Evolutionary conservation across 2,888 invertebrate genomes (phyloP), one percentile per base, ranked within the genome.

Genomic region (Phasia obesa): DNA sequence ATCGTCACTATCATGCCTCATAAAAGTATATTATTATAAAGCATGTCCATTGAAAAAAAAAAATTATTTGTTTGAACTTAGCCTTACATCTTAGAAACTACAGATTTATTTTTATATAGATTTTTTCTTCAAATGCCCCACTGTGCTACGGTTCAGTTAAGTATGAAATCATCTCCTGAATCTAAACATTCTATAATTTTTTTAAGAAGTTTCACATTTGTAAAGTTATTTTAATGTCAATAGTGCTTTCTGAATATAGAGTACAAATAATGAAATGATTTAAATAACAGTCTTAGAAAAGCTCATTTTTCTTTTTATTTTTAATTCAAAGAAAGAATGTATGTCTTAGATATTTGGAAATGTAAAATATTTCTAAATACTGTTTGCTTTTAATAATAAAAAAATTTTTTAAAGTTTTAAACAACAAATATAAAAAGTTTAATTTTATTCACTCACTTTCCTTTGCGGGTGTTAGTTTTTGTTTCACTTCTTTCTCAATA

Each of bases 241-340:
- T 35, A 35, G 2, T 5, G 3, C 35, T 11, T 11, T 35, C 11
- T 27, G 42, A 51, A 78, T 78, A 59, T 75, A 35, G 47, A 74
- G 51, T 73, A 67, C 55, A 73, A 49, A 57, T 77, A 77, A 67
- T 62, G 55, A 81, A 47, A 6, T n/a, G 21, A 59, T 76, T 44
- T 19, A 47, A 71, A 59, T 65, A 62, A 60, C n/a, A 6, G 19
- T 57, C 21, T 17, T 4, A 27, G 9, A 4, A 31, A 47, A 38
- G 15, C 19, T 64, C 19, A 47, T 25, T 62, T 62, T 31, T n/a
- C 23, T 21, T 27, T 11, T 27, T 47, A 15, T 19, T 19, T 57
- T 13, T 13, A 27, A n/a, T 53, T n/a, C 3, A n/a, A 53, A 25
- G 4, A 25, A 5, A 27, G 7, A 31, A 17, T 1, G 1, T 27